Percentiles rank a stretch among this genome's conserved stretches.
Evolutionary conservation across 2,888 invertebrate species (phyloP).

Genomic region (Meiosimyza decipiens): DNA sequence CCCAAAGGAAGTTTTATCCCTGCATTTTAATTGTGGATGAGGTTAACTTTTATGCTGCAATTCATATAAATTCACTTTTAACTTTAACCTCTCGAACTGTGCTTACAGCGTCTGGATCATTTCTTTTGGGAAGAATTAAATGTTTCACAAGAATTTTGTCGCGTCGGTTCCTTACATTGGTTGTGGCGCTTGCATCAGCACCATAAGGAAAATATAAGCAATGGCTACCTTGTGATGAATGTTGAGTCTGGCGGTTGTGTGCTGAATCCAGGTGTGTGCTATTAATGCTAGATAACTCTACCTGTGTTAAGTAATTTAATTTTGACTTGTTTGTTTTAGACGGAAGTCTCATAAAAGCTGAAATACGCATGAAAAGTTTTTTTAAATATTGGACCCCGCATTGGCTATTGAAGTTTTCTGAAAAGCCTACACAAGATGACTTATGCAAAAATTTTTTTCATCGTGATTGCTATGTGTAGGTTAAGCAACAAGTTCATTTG

Average conservation of each 20-base stretch:
- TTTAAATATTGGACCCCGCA: conserved; percentile 68
- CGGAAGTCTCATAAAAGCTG: conserved; percentile 67
- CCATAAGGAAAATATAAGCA: conserved; percentile 53
- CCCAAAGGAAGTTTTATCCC: conserved; percentile 48
- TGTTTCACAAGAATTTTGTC: conserved; percentile 61
- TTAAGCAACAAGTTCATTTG: conserved; percentile 14
- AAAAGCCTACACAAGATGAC: conserved; percentile 69
- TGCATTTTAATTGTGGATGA: conserved; percentile 63
- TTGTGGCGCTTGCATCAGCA: conserved; percentile 57
- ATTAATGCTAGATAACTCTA: not conserved
- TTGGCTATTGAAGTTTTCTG: conserved; percentile 67
- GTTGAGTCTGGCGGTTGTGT: conserved; percentile 56
- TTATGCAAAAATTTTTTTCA: conserved; percentile 68
- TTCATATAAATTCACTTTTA: not conserved
- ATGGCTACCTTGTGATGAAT: conserved; percentile 58
- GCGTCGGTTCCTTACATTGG: conserved; percentile 62
- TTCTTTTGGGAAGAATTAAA: conserved; percentile 65
- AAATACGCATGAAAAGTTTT: conserved; percentile 67
- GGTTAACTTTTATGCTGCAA: conserved; percentile 45
- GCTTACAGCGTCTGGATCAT: conserved; percentile 60
- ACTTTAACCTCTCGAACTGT: not conserved
- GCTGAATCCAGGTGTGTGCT: conserved; percentile 60
- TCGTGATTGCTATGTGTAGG: conserved; percentile 73
- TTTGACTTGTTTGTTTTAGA: conserved; percentile 44
- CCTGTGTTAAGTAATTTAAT: not conserved